phyloP scores from a whole-genome alignment of 2,888 invertebrate genomes.

The Plagiodera versicolora region DNA sequence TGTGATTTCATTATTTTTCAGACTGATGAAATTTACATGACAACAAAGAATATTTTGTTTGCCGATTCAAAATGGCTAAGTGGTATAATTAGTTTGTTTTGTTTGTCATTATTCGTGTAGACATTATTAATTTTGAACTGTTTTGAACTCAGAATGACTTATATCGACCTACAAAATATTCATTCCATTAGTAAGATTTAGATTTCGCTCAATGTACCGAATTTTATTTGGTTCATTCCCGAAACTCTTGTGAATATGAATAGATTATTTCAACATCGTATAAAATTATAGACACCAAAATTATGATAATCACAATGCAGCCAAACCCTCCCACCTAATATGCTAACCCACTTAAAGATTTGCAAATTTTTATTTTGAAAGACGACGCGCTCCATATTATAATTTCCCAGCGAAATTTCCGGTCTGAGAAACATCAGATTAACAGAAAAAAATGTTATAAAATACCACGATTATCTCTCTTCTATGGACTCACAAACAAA shows the following conservation, averaged over 20 bases:
- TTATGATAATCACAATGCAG: slow-evolving; percentile 19
- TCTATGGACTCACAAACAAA: slow-evolving; percentile 38
- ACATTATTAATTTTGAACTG: too few species aligned
- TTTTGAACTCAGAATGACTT: too few species aligned
- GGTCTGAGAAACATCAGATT: slow-evolving; percentile 33
- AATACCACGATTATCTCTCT: slow-evolving; percentile 41
- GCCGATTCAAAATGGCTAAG: too few species aligned
- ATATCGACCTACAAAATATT: too few species aligned
- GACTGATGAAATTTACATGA: too few species aligned
- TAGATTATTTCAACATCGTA: background rate
- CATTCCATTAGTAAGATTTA: too few species aligned
- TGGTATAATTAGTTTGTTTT: too few species aligned
- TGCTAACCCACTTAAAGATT: slow-evolving; percentile 2
- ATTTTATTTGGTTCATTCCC: background rate
- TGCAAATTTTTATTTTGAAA: slow-evolving; percentile 8
- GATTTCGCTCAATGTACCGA: too few species aligned
- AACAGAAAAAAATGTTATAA: slow-evolving; percentile 38
- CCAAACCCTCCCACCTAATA: slow-evolving; percentile 16
- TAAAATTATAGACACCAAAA: background rate
- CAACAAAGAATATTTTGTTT: too few species aligned
- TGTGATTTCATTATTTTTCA: too few species aligned
- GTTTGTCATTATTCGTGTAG: too few species aligned
- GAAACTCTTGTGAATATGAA: background rate
- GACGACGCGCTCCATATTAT: slow-evolving; percentile 16
- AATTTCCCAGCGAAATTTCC: slow-evolving; percentile 34